Conservation (phyloP, 1,140 invertebrate genomes). For the Sycobia sp. region DNA sequence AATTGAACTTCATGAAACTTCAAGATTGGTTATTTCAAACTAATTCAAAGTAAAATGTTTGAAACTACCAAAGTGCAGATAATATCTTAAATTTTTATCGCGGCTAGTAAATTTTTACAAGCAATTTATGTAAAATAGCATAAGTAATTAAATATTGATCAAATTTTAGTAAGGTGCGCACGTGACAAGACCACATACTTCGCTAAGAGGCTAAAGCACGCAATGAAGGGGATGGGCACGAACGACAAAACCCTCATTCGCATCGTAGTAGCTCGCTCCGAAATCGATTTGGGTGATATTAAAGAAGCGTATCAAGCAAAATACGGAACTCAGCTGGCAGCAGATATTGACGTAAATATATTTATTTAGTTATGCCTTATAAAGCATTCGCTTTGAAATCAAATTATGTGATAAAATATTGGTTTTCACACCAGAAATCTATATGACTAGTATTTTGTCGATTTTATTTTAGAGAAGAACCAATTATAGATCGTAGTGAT, state of each 20-base stretch:
- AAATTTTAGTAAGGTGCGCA: conserved; percentile 80
- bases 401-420: not conserved
- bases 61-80: too few species aligned
- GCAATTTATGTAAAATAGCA: too few species aligned
- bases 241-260: conserved; percentile 85
- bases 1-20: too few species aligned
- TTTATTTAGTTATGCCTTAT: not conserved
- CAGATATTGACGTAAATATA: conserved; percentile 75
- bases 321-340: conserved; percentile 80
- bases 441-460: not conserved
- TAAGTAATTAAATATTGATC: too few species aligned
- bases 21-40: too few species aligned
- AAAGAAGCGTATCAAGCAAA: conserved; percentile 79
- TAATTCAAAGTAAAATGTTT: too few species aligned
- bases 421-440: not conserved
- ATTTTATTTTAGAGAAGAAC: too few species aligned
- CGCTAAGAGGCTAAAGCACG: conserved; percentile 83
- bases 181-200: conserved; percentile 87
- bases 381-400: not conserved
- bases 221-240: conserved; percentile 87
- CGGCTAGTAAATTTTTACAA: too few species aligned
- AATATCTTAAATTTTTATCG: too few species aligned
- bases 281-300: conserved; percentile 87
- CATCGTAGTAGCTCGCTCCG: conserved; percentile 83
- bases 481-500: too few species aligned